Base-by-base conservation (phyloP, 2,888 invertebrate genomes). In the Luperina nickerlii region DNA sequence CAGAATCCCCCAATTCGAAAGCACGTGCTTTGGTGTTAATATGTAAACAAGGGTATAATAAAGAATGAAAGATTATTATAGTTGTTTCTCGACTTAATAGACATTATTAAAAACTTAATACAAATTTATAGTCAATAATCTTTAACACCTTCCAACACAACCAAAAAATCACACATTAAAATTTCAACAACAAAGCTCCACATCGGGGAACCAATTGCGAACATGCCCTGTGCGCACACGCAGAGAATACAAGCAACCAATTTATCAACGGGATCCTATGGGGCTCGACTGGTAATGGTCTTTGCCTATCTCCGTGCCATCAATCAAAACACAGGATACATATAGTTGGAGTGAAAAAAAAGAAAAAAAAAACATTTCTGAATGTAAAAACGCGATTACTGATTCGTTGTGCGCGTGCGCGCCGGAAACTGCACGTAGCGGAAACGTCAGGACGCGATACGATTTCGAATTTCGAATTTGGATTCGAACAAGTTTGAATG, bases 361-460 rank as follows among this genome's bases (percentile, higher is more conserved):
- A 88, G 88, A 87, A 90, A 89, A 91, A 91, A 90, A 92, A 92
- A 83, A 82, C 76, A 85, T 84, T 87, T 89, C 86, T 90, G 92
- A 91, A 91, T 92, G 90, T 92, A 90, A 90, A 90, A 90, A 90
- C 94, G 93, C 94, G 94, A 96, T 96, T 96, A 96, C 92, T 92
- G 94, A 96, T 96, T 95, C 96, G 94, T 92, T 80, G 91, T 92
- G 95, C 96, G 95, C 95, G 91, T 93, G 93, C 94, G 93, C 92
- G 92, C 91, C 95, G 95, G 96, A 95, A 95, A 95, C 95, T 93
- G 93, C 96, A 96, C 96, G 96, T 96, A 96, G 94, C 95, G 95
- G 95, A 95, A 95, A 95, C 95, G 96, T 95, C 96, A 96, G 96
- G 94, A 96, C 96, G 96, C 96, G 96, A 93, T 96, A 95, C 96